Conservation (phyloP, 2,797 vertebrate genomes). For the Lacerta bilineata region DNA sequence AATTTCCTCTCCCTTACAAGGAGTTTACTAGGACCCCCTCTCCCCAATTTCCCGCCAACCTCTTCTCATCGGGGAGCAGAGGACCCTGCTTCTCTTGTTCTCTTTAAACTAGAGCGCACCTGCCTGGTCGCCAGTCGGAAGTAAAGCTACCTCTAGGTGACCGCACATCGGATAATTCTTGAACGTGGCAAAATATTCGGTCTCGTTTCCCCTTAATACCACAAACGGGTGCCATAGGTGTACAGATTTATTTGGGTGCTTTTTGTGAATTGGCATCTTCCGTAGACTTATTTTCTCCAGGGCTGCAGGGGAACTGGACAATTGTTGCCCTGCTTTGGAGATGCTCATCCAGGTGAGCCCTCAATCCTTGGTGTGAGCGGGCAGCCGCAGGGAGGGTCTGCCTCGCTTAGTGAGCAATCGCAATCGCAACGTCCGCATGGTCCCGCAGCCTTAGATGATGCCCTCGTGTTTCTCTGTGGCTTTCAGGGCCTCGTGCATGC, state of each 20-base stretch:
- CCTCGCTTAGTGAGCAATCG: too few species aligned
- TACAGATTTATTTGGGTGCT: background rate
- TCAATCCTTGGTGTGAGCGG: background rate
- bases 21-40: background rate
- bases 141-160: background rate
- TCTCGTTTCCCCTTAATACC: background rate
- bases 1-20: background rate
- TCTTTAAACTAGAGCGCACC: background rate
- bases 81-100: background rate
- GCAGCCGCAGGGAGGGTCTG: background rate
- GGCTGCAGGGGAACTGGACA: too few species aligned
- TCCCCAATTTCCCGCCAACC: background rate
- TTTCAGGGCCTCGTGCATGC: conserved; percentile 83
- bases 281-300: background rate
- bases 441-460: conserved; percentile 70
- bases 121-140: background rate
- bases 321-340: background rate
- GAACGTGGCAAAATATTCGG: background rate
- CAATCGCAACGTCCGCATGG: too few species aligned
- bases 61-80: background rate
- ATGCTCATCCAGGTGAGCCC: too few species aligned
- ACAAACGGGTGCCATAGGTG: background rate
- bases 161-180: too few species aligned
- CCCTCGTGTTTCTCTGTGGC: conserved; percentile 79
- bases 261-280: background rate